phyloP scores from a whole-genome alignment of 2,888 invertebrate species.

The Liodrosophila aerea region DNA sequence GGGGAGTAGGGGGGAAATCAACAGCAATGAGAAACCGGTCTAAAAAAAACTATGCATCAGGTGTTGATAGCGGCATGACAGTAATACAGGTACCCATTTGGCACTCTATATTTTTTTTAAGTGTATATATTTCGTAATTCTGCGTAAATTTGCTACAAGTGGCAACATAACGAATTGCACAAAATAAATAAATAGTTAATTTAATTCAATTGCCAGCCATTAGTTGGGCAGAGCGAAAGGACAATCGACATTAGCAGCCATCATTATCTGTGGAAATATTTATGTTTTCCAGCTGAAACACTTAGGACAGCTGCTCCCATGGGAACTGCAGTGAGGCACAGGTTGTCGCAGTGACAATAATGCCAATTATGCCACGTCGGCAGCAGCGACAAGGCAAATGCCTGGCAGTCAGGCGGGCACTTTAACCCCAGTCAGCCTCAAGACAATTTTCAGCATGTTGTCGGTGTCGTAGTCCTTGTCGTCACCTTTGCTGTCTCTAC shows the following conservation, averaged over 20 bases:
- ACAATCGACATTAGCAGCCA: conserved; percentile 29
- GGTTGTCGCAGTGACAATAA: conserved; percentile 57
- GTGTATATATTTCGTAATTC: too few relatives aligned
- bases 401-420: conserved; percentile 18
- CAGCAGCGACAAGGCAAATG: conserved; percentile 8
- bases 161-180: background rate
- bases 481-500: conserved; percentile 36
- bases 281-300: conserved; percentile 24
- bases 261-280: conserved; percentile 66
- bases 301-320: conserved; percentile 12
- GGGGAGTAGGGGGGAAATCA: too few relatives aligned
- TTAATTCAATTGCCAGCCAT: conserved; percentile 22
- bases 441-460: conserved; percentile 50
- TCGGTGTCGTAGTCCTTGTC: conserved; percentile 6
- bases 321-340: conserved; percentile 41
- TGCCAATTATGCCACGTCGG: conserved; percentile 58
- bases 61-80: conserved; percentile 7
- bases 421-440: conserved; percentile 35
- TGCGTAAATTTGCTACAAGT: too few relatives aligned
- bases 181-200: conserved; percentile 26
- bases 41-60: conserved; percentile 6
- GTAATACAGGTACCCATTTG: background rate
- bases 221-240: background rate
- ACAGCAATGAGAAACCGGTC: conserved; percentile 26
- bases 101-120: too few relatives aligned